Evolutionary conservation across 2,113 vertebrate species (phyloP), one percentile per base, ranked within the genome.

Genomic region (Xyrauchen texanus): DNA sequence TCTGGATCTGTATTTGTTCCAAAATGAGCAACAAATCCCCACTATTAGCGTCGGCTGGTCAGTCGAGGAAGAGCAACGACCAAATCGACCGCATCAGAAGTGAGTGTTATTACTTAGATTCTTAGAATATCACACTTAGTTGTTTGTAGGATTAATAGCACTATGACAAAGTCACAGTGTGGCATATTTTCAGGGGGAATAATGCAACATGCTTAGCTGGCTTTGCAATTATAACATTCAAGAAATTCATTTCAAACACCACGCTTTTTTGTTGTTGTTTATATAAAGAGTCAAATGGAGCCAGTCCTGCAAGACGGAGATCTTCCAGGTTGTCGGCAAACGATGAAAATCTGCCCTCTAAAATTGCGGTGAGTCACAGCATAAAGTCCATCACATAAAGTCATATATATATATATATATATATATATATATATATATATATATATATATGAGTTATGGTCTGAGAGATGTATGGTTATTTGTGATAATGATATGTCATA

Each of bases 321-420:
- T 93, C 92, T 0, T 61, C 87, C 55, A 89, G 92, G 21, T 51
- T 92, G 60, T 88, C 77, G n/a, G 85, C 86, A 34, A 84, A 82
- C 9, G 77, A 74, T 10, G 77, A 82, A 52, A 83, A 78, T 15
- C 7, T 83, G 0, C 34, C 67, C 12, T 77, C 76, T 16, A 71
- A 76, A 76, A 8, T 51, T 62, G 62, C 66, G 79, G 80, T 85
- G 47, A 80, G 83, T 53, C 64, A 12, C 21, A 8, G 12, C 53
- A n/a, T 6, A 5, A 52, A 52, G 8, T 8, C 8, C 3, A 9
- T 52, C 8, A 8, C 10, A 9, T n/a, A n/a, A n/a, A n/a, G n/a
- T n/a, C n/a, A n/a, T n/a, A n/a, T n/a, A n/a, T n/a, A n/a, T n/a
- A n/a, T n/a, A n/a, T n/a, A n/a, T n/a, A n/a, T n/a, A n/a, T n/a